Conservation (phyloP, 2,888 invertebrate species). For the Stenoptilia bipunctidactyla region DNA sequence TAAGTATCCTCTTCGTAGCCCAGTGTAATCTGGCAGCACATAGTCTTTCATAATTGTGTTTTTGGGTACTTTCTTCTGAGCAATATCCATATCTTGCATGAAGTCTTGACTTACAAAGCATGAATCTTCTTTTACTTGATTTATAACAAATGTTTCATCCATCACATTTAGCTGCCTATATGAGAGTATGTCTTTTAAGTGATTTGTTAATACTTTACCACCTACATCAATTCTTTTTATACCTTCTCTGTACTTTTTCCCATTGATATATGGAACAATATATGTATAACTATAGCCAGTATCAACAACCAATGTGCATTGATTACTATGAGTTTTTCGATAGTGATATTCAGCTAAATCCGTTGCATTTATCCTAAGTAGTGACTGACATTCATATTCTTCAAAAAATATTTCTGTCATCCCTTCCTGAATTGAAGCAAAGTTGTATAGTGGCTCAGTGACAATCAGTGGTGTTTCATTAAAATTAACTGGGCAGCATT, state of each 20-base stretch:
- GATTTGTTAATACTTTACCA: constrained; percentile 97
- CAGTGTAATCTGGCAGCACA: constrained; percentile 95
- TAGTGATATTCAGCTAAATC: constrained; percentile 84
- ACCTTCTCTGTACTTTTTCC: constrained; percentile 75
- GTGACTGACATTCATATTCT: constrained; percentile 91
- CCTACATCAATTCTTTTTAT: constrained; percentile 93
- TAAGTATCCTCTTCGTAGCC: constrained; percentile 83
- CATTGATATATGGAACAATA: constrained; percentile 90
- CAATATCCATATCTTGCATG: constrained; percentile 80
- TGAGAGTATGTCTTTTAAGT: constrained; percentile 96
- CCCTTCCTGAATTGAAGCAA: constrained; percentile 91
- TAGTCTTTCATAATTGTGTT: constrained; percentile 89
- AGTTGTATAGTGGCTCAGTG: constrained; percentile 96
- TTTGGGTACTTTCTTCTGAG: constrained; percentile 68
- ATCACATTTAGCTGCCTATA: constrained; percentile 97
- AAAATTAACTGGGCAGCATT: constrained; percentile 83
- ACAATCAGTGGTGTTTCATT: constrained; percentile 85
- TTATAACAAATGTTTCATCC: constrained; percentile 98
- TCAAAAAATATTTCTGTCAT: constrained; percentile 98
- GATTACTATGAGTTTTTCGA: constrained; percentile 61
- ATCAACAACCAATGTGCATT: constrained; percentile 89
- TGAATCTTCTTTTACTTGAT: constrained; percentile 97
- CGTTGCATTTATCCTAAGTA: constrained; percentile 84
- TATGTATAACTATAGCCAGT: constrained; percentile 97
- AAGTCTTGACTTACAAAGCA: constrained; percentile 94